These are phyloP conservation scores for Conus canariensis DNA, from an alignment of 2,888 invertebrate species.

Conservation along the genomic window DNA sequence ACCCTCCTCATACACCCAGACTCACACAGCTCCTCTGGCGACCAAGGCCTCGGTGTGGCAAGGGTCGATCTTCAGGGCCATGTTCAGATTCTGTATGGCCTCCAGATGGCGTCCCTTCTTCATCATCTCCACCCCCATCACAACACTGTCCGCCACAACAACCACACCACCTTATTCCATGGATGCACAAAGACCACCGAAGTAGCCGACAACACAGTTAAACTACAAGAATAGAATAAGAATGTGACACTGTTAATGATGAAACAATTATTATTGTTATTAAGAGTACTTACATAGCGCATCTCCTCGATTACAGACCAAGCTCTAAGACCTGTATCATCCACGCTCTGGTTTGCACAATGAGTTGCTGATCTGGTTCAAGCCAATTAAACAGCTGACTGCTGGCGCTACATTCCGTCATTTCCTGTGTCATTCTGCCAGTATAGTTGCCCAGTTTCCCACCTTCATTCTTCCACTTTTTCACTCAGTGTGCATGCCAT, in stretches of 20 bases:
- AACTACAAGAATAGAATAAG: not conserved
- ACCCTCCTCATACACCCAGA: not conserved
- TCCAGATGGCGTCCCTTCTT: conserved; percentile 86
- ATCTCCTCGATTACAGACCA: too few species aligned
- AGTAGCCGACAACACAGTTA: not conserved
- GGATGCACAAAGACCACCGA: not conserved
- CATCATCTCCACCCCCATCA: conserved; percentile 97
- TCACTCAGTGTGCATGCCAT: too few species aligned
- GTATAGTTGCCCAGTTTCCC: too few species aligned
- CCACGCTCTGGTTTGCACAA: too few species aligned
- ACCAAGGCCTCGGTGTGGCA: conserved; percentile 93
- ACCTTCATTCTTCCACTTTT: too few species aligned
- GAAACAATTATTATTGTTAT: too few species aligned
- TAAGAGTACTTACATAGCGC: too few species aligned
- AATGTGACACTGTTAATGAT: not conserved
- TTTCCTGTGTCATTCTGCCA: too few species aligned
- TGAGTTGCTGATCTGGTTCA: too few species aligned
- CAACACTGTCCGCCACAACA: conserved; percentile 83
- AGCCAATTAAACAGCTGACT: too few species aligned
- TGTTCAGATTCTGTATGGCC: conserved; percentile 76
- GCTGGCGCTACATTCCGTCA: too few species aligned
- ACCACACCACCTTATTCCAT: conserved; percentile 35
- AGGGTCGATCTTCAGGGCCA: conserved; percentile 75
- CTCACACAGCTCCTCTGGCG: conserved; percentile 38
- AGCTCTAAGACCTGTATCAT: too few species aligned